These are phyloP conservation scores for Cinclus mexicanus DNA, from an alignment of 2,113 vertebrate species.

Conservation along the genomic window DNA sequence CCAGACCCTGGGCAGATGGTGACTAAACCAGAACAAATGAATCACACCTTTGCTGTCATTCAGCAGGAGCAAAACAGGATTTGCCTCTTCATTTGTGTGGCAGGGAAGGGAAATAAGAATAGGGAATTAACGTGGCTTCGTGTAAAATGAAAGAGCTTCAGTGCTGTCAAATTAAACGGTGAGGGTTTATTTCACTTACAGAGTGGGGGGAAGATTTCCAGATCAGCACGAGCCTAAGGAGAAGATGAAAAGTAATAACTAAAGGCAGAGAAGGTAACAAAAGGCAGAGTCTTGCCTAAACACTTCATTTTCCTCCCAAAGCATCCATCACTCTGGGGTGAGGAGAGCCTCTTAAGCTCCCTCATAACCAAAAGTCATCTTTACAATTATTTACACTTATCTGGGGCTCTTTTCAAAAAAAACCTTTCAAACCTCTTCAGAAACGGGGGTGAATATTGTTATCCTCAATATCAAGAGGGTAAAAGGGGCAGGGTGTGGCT, in stretches of 20 bases:
- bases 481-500: background rate
- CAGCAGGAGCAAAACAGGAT: background rate
- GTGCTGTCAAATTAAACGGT: background rate
- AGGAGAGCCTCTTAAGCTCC: background rate
- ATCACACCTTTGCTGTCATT: conserved; percentile 13
- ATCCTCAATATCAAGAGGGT: background rate
- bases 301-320: background rate
- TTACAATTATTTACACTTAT: background rate
- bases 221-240: background rate
- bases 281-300: background rate
- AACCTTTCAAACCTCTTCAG: background rate
- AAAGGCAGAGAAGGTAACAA: background rate
- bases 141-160: background rate
- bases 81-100: background rate
- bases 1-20: conserved; percentile 42
- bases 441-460: background rate
- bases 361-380: background rate
- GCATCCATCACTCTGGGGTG: background rate
- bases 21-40: conserved; percentile 46
- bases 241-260: background rate
- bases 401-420: background rate
- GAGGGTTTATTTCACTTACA: background rate
- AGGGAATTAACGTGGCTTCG: background rate
- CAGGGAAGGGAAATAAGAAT: background rate
- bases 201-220: background rate